phyloP scores from a whole-genome alignment of 2,888 invertebrate genomes.

The Leucophenga maculata region DNA sequence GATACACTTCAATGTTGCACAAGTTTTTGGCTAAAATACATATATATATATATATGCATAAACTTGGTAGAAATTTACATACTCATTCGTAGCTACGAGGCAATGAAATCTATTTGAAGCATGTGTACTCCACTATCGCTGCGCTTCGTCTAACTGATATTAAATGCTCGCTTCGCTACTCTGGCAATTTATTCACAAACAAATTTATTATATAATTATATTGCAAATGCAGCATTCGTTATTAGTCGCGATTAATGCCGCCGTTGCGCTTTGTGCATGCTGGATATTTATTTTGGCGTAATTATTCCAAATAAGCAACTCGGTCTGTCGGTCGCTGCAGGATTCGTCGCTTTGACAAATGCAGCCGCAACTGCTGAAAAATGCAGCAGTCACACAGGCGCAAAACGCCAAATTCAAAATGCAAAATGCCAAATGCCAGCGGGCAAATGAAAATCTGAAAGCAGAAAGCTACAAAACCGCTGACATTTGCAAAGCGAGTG shows the following conservation, averaged over 20 bases:
- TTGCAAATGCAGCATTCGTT: no score
- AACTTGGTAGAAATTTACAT: constrained; percentile 38
- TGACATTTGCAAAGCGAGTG: constrained; percentile 1
- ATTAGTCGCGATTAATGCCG: no score
- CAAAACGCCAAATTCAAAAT: neutral
- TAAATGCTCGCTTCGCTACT: neutral
- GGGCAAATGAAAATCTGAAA: no score
- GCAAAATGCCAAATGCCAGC: no score
- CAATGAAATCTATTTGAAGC: neutral
- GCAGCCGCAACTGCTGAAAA: neutral
- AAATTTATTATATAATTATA: constrained; percentile 53
- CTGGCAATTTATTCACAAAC: constrained; percentile 45
- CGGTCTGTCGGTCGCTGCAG: no score
- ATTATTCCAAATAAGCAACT: neutral
- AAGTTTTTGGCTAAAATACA: constrained; percentile 49
- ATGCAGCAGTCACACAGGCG: neutral
- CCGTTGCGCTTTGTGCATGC: no score
- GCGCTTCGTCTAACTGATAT: neutral
- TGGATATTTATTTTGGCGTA: neutral
- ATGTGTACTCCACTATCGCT: neutral
- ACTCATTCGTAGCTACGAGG: neutral
- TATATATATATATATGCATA: no score
- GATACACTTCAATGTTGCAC: constrained; percentile 40
- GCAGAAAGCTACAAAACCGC: neutral
- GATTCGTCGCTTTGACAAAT: no score